These are phyloP conservation scores for Apodemus speciosus DNA, from an alignment of 2,113 vertebrate species.

Conservation along the genomic window DNA sequence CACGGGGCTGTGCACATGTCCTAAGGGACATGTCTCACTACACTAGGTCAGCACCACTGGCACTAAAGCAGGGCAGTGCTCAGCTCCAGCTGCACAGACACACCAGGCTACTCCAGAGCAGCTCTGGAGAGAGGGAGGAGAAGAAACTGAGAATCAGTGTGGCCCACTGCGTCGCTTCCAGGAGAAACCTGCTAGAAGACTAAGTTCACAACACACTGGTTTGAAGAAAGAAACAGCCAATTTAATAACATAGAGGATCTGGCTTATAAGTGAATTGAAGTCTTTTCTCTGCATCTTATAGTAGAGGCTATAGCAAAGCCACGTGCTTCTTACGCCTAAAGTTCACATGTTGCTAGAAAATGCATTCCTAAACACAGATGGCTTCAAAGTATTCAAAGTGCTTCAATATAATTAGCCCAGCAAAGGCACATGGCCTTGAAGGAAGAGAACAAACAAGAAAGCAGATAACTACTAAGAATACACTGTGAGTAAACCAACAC, in stretches of 20 bases:
- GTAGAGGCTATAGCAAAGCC: neutral
- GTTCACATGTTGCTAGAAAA: conserved; percentile 39
- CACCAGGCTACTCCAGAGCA: neutral
- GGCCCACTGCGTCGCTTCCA: neutral
- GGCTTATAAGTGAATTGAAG: neutral
- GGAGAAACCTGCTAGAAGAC: neutral
- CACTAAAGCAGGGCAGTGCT: neutral
- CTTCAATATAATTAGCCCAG: conserved; percentile 25
- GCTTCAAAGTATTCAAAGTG: conserved; percentile 41
- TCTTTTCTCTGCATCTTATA: neutral
- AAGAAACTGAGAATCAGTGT: neutral
- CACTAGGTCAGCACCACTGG: neutral
- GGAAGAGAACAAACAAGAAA: neutral
- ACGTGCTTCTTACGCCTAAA: neutral
- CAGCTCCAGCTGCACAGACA: neutral
- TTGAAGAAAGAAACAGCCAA: conserved; percentile 18
- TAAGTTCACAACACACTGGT: neutral
- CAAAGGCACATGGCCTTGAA: conserved; percentile 45
- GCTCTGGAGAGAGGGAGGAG: neutral
- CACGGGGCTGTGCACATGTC: neutral
- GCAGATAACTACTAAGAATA: neutral
- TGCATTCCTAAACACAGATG: neutral
- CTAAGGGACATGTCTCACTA: neutral
- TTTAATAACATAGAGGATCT: neutral
- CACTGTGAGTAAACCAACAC: neutral